Evolutionary conservation across 2,113 vertebrate species (phyloP).

Genomic region (Nibea albiflora): DNA sequence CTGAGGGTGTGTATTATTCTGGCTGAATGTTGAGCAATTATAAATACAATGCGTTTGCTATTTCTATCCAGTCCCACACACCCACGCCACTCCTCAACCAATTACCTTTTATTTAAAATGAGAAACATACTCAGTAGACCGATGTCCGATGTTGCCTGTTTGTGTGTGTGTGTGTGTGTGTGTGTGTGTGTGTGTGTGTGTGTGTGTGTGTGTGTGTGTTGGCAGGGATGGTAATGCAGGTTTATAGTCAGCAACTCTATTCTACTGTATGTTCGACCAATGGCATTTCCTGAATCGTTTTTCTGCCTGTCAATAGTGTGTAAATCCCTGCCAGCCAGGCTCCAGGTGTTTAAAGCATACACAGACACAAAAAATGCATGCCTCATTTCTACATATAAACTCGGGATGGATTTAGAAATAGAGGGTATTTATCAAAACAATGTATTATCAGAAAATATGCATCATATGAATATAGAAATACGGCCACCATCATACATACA

Average conservation of each 20-base stretch:
- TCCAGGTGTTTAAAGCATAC: background rate
- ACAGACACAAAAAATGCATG: background rate
- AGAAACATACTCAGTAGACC: constrained; percentile 27
- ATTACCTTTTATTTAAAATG: constrained; percentile 59
- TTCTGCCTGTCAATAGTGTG: background rate
- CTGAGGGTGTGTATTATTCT: constrained; percentile 56
- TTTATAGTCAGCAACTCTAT: background rate
- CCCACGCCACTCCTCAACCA: constrained; percentile 7
- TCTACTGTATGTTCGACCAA: no score
- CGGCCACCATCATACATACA: no score
- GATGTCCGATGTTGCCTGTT: constrained; percentile 8
- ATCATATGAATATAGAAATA: no score
- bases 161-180: background rate
- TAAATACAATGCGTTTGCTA: constrained; percentile 29
- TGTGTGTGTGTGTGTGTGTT: background rate
- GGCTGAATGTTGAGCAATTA: constrained; percentile 59
- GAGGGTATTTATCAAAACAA: no score
- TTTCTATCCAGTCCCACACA: background rate
- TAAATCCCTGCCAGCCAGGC: background rate
- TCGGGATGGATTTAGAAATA: background rate
- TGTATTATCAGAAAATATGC: no score
- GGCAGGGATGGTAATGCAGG: background rate
- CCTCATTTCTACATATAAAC: background rate
- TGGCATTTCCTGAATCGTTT: background rate
- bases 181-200: background rate